Conservation (phyloP, 2,113 vertebrate species). For the Polypterus senegalus region DNA sequence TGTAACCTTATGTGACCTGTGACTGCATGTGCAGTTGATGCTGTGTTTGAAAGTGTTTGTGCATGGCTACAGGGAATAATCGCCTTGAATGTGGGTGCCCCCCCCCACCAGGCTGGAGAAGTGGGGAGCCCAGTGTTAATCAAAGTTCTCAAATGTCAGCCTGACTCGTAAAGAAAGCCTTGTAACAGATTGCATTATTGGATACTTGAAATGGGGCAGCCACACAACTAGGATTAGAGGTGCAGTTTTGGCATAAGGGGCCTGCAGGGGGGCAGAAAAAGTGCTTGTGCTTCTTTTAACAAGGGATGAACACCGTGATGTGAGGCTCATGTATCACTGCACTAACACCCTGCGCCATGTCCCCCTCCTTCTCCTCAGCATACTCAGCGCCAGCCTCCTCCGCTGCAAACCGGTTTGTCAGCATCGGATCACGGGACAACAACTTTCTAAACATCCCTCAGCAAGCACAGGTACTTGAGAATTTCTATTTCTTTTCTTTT, state of each 20-base stretch:
- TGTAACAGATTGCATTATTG: no score
- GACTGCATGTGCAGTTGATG: no score
- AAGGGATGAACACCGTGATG: not conserved
- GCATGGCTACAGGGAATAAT: no score
- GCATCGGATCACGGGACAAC: conserved; percentile 96
- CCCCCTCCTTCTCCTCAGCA: conserved; percentile 57
- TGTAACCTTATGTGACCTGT: no score
- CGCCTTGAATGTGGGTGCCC: no score
- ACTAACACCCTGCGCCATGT: not conserved
- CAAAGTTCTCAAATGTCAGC: no score
- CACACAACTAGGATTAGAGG: no score
- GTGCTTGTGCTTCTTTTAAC: not conserved
- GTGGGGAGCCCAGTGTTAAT: no score
- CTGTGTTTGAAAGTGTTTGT: no score
- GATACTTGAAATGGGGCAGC: no score
- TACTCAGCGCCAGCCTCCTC: conserved; percentile 89
- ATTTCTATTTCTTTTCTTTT: not conserved
- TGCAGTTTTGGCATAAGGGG: not conserved
- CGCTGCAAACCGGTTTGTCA: conserved; percentile 97
- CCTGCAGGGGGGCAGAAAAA: not conserved
- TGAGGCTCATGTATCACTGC: conserved; percentile 8
- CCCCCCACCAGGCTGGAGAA: no score
- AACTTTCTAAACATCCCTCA: conserved; percentile 97
- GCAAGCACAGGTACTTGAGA: conserved; percentile 74
- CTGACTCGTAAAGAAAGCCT: no score